phyloP scores from a whole-genome alignment of 2,113 vertebrate species.

The Ptilonorhynchus violaceus region DNA sequence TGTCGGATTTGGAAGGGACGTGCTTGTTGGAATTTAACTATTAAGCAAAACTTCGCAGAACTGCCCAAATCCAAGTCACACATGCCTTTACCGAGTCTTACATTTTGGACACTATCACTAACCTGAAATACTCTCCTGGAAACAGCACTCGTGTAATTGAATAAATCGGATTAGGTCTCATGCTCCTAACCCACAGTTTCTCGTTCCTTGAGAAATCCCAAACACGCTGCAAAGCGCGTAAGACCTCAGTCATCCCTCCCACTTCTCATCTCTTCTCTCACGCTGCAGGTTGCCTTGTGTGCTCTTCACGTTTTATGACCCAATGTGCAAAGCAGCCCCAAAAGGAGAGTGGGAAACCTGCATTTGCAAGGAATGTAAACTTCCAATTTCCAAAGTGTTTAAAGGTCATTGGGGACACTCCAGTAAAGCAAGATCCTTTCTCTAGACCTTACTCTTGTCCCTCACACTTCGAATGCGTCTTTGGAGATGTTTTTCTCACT shows the following conservation, averaged over 20 bases:
- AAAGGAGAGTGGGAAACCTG: background rate
- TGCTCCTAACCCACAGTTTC: background rate
- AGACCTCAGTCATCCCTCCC: background rate
- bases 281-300: background rate
- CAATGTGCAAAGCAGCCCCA: background rate
- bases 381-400: background rate
- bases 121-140: background rate
- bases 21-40: background rate
- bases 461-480: background rate
- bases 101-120: background rate
- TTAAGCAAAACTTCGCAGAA: background rate
- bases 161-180: background rate
- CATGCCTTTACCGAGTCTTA: background rate
- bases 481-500: background rate
- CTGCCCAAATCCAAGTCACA: background rate
- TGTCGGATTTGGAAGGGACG: background rate
- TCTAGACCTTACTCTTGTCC: background rate
- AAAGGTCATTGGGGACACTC: background rate
- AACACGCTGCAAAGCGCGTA: background rate
- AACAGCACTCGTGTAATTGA: rapidly evolving
- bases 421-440: background rate
- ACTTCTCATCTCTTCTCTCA: background rate
- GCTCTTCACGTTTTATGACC: background rate
- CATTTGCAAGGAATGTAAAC: background rate
- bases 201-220: background rate